Base-by-base conservation (phyloP, 2,113 vertebrate genomes). In the Nycticorax nycticorax region DNA sequence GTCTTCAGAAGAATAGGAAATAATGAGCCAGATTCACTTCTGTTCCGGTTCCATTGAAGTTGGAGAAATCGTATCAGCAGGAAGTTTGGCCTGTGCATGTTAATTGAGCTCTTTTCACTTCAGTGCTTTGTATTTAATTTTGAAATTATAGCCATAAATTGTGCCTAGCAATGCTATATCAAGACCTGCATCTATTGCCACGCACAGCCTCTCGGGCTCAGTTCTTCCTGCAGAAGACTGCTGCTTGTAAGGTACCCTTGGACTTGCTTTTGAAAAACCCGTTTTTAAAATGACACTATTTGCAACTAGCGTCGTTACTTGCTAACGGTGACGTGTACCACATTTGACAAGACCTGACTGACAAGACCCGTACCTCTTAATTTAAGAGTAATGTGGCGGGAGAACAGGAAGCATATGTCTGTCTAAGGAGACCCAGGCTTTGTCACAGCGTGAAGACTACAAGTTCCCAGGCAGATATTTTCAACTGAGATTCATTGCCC, bases 101-200 rank as follows among this genome's bases (percentile, higher is more conserved):
- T 93, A 97, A 97, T 93, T 85, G 86, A 95, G 86, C 80, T 95
- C 66, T 93, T 82, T 73, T 91, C 86, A 92, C 50, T 78, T 89
- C 84, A 89, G 50, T 85, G 92, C 74, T 94, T 97, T 95, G 80
- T 89, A 87, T 84, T 97, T 92, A 87, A 92, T 91, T 96, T 92
- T 92, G 68, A 89, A 92, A 94, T 75, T 89, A 64, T 56, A 79
- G 68, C 80, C 71, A 74, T 82, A 93, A 95, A 92, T 92, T 91
- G 76, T 85, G 77, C 73, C 94, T 85, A 82, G 83, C 47, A 79
- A 66, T 84, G 21, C 52, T 81, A 4, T 45, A 68, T 64, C 91
- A 62, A 78, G 79, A 45, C 35, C 77, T 73, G 39, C 66, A 35
- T 26, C 60, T 82, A 8, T 21, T 84, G 77, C 64, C 81, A 76